These are phyloP conservation scores for Cranoglanis bouderius DNA, from an alignment of 2,113 vertebrate species.

Conservation along the genomic window DNA sequence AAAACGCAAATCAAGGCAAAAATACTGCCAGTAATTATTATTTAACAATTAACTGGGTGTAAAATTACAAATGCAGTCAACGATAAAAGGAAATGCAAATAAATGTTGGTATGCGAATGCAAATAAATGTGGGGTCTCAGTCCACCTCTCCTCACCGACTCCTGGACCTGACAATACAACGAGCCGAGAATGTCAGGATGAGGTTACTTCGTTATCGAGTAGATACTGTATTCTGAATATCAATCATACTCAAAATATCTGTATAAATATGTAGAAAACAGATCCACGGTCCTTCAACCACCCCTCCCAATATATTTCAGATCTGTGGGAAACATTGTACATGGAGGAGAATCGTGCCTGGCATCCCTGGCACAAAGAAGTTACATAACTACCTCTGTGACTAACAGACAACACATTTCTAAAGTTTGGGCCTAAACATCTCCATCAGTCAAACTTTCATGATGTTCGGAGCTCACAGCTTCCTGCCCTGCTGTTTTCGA, in stretches of 20 bases:
- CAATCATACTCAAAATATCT: not conserved
- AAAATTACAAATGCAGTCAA: not conserved
- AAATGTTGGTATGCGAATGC: too few relatives aligned
- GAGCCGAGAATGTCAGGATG: not conserved
- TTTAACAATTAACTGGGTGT: too few relatives aligned
- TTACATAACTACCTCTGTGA: not conserved
- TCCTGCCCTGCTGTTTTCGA: not conserved
- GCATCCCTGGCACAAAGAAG: not conserved
- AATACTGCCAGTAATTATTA: too few relatives aligned
- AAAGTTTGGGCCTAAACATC: not conserved
- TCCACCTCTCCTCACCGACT: too few relatives aligned
- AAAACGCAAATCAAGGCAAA: too few relatives aligned
- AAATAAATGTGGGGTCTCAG: too few relatives aligned
- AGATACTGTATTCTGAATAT: not conserved
- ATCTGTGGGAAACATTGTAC: not conserved
- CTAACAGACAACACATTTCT: slow-evolving; percentile 3
- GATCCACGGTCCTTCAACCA: not conserved
- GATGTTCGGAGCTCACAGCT: not conserved
- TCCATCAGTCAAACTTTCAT: not conserved
- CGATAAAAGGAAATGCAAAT: not conserved
- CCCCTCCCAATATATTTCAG: not conserved
- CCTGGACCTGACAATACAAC: too few relatives aligned
- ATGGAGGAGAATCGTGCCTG: not conserved
- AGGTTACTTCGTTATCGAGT: not conserved
- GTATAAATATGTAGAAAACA: not conserved